These are phyloP conservation scores for Oedothorax gibbosus DNA, from an alignment of 1,140 invertebrate genomes.

Conservation along the genomic window DNA sequence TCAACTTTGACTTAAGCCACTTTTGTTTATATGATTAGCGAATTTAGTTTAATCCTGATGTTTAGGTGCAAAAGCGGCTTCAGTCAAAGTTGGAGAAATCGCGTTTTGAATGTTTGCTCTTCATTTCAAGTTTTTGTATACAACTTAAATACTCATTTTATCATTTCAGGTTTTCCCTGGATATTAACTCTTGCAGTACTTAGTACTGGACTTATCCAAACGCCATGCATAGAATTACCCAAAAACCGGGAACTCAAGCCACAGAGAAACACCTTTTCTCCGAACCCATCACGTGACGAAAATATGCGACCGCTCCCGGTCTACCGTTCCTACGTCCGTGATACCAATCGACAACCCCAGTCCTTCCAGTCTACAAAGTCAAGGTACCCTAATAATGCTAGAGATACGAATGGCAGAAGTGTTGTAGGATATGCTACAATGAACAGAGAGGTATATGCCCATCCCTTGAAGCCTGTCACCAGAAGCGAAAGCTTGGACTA, in stretches of 20 bases:
- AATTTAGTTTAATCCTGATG: too few species aligned
- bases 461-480: not conserved
- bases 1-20: too few species aligned
- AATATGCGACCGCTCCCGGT: conserved; percentile 34
- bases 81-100: too few species aligned
- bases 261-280: not conserved
- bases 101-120: too few species aligned
- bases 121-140: too few species aligned
- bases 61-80: too few species aligned
- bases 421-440: not conserved
- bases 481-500: too few species aligned
- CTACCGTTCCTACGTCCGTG: not conserved
- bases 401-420: too few species aligned
- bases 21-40: too few species aligned
- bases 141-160: not conserved
- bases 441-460: not conserved
- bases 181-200: not conserved
- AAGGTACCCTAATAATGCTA: not conserved
- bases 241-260: not conserved
- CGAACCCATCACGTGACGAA: conserved; percentile 22
- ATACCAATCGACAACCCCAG: not conserved
- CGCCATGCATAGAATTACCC: conserved; percentile 4
- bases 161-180: conserved; percentile 30
- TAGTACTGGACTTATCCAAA: not conserved
- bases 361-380: not conserved